Conservation (phyloP, 2,888 invertebrate species). For the Leucoma salicis region DNA sequence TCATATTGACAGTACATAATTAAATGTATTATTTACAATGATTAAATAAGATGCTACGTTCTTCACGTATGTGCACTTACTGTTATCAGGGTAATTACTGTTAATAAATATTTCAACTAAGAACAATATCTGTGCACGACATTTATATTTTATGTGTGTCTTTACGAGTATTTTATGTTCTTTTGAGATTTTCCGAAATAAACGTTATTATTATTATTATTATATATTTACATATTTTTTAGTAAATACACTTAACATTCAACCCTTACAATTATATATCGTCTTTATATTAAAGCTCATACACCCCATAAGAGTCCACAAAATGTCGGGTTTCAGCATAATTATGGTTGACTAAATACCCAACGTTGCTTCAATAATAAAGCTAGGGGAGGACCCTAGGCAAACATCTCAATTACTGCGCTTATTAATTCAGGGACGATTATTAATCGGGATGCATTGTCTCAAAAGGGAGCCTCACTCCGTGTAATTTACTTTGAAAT, state of each 20-base stretch:
- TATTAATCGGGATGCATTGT: constrained; percentile 58
- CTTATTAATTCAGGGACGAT: constrained; percentile 73
- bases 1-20: constrained; percentile 66
- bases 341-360: constrained; percentile 74
- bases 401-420: constrained; percentile 79
- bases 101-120: no score
- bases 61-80: no score
- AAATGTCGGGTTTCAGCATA: constrained; percentile 57
- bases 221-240: no score
- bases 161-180: no score
- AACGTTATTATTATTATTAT: no score
- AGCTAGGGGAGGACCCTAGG: constrained; percentile 51
- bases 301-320: constrained; percentile 37
- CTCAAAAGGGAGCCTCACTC: constrained; percentile 34
- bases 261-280: constrained; percentile 1
- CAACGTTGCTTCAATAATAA: constrained; percentile 65
- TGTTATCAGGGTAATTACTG: no score
- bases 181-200: no score
- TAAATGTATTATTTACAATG: constrained; percentile 72
- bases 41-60: constrained; percentile 46
- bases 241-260: no score
- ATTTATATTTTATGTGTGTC: no score
- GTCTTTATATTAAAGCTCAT: neutral
- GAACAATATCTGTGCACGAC: neutral
- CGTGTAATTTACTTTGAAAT: constrained; percentile 6